Evolutionary conservation across 1,140 invertebrate genomes (phyloP), one percentile per base, ranked within the genome.

Genomic region (Thrips palmi): DNA sequence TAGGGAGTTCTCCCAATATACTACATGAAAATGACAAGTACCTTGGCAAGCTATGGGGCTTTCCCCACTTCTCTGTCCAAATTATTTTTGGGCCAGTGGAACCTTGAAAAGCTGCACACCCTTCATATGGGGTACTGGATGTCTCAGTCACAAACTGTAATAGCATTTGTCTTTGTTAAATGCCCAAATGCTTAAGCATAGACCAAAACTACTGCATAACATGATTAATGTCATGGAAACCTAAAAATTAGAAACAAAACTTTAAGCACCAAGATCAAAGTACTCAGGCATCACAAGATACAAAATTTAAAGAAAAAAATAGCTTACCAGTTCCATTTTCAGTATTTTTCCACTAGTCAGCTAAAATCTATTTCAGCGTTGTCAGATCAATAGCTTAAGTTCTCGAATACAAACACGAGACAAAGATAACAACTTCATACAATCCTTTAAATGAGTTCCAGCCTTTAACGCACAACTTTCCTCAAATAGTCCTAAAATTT

Each of bases 1-100:
- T n/a, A 12, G 8, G 31, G n/a, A n/a, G n/a, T n/a, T n/a, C n/a
- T n/a, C n/a, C n/a, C n/a, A n/a, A n/a, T n/a, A n/a, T n/a, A n/a
- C n/a, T n/a, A n/a, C n/a, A n/a, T n/a, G n/a, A n/a, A n/a, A n/a
- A n/a, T n/a, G n/a, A n/a, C 34, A 40, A 43, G 43, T 59, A 79
- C 74, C 91, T 74, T 2, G 91, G 92, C 45, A 97, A 66, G 53
- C 87, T 91, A 49, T 88, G 85, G 17, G 85, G 77, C 51, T 86
- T 84, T 34, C 92, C 92, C 91, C 91, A 97, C 56, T 93, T 93
- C 60, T 97, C 93, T 49, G 97, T 92, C 56, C 91, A 96, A 62
- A 97, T 97, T 48, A 89, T 88, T 10, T 91, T 66, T 8, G 88
- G 88, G 2, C 93, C 92, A 39, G 89, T 94, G 0, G 86, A 92